Evolutionary conservation across 2,888 invertebrate species (phyloP), one percentile per base, ranked within the genome.

Genomic region (Coelopa pilipes): DNA sequence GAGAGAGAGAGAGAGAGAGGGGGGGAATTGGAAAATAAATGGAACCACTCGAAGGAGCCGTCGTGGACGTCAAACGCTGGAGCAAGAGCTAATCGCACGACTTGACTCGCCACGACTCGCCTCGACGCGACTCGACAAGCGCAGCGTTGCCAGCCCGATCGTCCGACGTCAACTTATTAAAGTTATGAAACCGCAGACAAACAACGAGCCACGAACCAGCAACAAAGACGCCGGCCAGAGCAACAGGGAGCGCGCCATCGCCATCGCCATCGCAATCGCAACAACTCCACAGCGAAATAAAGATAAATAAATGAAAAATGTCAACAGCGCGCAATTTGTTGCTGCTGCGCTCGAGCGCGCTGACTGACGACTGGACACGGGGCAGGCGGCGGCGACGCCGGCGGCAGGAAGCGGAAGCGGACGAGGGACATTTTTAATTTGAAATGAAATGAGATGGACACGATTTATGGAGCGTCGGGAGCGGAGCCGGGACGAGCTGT

Each of bases 361-460:
- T 34, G 34, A 34, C 34, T 34, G 34, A 34, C 34, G 34, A 34
- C 34, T 34, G 34, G 7, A 34, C 34, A 34, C 34, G 34, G 34
- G 34, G 34, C 2, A 34, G 7, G 34, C 34, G 34, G 34, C n/a
- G n/a, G n/a, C n/a, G n/a, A 34, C 7, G 34, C 4, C 34, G 7
- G 34, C 34, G 7, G 34, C 34, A n/a, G 34, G 34, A 34, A 34
- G 7, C 34, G 34, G 34, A 34, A 34, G 34, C 34, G 34, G 50
- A 53, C 34, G 50, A 70, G 34, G 62, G 17, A 70, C 62, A 70
- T 62, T 70, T 70, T 70, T 70, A 70, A 70, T 70, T 63, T 70
- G 50, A 70, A 63, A 70, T 70, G 62, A 70, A 70, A 70, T 70
- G 62, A 70, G 62, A 62, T 70, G 62, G 49, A 70, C 50, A 70